Base-by-base conservation (phyloP, 2,113 vertebrate genomes). In the Leptosomus discolor region DNA sequence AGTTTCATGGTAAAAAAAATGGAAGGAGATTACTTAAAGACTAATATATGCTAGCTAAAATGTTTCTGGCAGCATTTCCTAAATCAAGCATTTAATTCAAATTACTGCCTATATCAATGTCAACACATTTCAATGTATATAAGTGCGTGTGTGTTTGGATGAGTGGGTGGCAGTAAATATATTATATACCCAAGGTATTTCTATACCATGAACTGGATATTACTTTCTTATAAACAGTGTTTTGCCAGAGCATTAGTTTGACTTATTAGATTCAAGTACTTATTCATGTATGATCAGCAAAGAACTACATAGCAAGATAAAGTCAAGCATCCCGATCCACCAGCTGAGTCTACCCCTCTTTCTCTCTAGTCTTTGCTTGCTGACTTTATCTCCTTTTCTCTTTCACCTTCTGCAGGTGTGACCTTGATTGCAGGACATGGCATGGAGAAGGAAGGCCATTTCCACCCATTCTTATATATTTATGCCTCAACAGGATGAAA, bases 391-490 rank as follows among this genome's bases (percentile, higher is more conserved):
- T 58, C 23, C 15, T 74, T 53, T 78, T 51, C 20, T 46, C 27
- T 63, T 75, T 51, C 24, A 13, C 1, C 1, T 51, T 84, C 53
- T 78, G 27, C 58, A 78, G 10, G 17, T 24, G 8, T 61, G n/a
- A 67, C 43, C 69, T 53, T 53, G 39, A 32, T 19, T 56, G 58
- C 65, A 78, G 16, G 5, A 6, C 4, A 3, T 1, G 5, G 18
- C 51, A 63, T 2, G 8, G 27, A 67, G 53, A 7, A 67, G 14
- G 29, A 74, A 65, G 23, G 48, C 26, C 5, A 26, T 75, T 88
- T 75, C 61, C 51, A n/a, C 20, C 26, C 24, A 9, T 50, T 64
- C 37, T 39, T 50, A 45, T 0, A 0, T 27, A 37, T 48, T 68
- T 51, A 32, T 58, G 7, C 39, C 60, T 54, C 2, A 2, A 29